Evolutionary conservation across 2,888 invertebrate genomes (phyloP), one percentile per base, ranked within the genome.

Genomic region (Lepetodrilus schrolli): DNA sequence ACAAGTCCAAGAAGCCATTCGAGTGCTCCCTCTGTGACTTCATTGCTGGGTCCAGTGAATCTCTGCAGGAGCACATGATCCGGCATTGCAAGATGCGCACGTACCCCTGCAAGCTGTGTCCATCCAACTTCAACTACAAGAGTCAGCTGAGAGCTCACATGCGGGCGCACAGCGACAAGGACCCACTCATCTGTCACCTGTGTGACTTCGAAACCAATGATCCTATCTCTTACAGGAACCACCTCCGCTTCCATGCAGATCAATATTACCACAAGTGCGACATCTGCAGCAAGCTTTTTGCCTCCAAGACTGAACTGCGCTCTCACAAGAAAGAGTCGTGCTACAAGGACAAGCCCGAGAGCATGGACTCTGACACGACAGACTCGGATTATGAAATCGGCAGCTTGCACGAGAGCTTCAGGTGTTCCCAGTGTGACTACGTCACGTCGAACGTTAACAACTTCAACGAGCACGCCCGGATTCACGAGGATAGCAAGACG

Each of bases 121-220:
- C 84, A 21, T 82, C 85, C 13, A 82, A 81, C 21, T 89, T 90
- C 73, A 87, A 87, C 78, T 88, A 89, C 77, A 90, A 89, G 79
- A 89, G 88, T 77, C 88, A 88, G 68, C 81, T 89, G n/a, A 75
- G 89, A n/a, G 88, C 88, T 10, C 90, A 90, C 78, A 88, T 89
- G 88, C 74, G 87, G 38, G 87, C 86, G 5, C 88, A 88, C 75
- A 84, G 83, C 70, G 88, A 87, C 51, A 80, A 83, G 66, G 85
- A 85, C 38, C 84, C 86, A 20, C 80, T 83, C 70, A 73, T 83
- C 50, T 87, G 87, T 74, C 84, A 87, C 47, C 79, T 81, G 36
- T 88, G 88, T 79, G 86, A 86, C 72, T 87, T 84, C 82, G 87
- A 87, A 77, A 83, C 87, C 2, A 80, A 82, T 21, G 85, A 82